Percentiles rank a stretch among this genome's conserved stretches.
phyloP scores from a whole-genome alignment of 2,797 vertebrate species.

The Zalophus californianus region DNA sequence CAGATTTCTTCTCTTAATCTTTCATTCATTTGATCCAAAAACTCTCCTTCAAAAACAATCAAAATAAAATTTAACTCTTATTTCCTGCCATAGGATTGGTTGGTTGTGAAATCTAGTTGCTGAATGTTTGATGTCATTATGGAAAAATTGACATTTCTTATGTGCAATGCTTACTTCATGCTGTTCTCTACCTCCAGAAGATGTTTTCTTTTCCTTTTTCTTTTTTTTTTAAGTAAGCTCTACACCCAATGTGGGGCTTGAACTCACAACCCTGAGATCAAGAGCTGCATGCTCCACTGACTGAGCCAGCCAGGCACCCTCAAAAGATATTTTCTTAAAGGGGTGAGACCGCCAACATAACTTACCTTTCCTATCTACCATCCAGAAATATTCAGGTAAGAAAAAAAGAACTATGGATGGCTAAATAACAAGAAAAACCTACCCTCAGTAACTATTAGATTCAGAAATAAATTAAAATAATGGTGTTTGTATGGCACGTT shows the following conservation, averaged over 20 bases:
- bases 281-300: not conserved
- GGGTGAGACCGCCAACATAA: not conserved
- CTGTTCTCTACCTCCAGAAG: not conserved
- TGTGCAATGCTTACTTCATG: not conserved
- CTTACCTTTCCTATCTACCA: not conserved
- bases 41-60: conserved; percentile 43
- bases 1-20: conserved; percentile 32
- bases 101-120: not conserved
- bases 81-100: not conserved
- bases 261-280: not conserved
- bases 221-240: not conserved
- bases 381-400: not conserved
- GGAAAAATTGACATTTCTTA: not conserved
- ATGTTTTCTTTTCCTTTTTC: not conserved
- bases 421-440: not conserved
- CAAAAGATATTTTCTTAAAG: not conserved
- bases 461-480: conserved; percentile 17
- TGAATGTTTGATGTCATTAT: conserved; percentile 14
- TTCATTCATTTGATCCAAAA: conserved; percentile 36
- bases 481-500: not conserved
- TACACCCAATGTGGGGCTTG: not conserved
- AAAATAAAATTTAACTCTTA: conserved; percentile 35
- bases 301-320: not conserved
- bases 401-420: not conserved
- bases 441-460: not conserved